Evolutionary conservation across 2,888 invertebrate species (phyloP), one percentile per base, ranked within the genome.

Genomic region (Sycophila texana): DNA sequence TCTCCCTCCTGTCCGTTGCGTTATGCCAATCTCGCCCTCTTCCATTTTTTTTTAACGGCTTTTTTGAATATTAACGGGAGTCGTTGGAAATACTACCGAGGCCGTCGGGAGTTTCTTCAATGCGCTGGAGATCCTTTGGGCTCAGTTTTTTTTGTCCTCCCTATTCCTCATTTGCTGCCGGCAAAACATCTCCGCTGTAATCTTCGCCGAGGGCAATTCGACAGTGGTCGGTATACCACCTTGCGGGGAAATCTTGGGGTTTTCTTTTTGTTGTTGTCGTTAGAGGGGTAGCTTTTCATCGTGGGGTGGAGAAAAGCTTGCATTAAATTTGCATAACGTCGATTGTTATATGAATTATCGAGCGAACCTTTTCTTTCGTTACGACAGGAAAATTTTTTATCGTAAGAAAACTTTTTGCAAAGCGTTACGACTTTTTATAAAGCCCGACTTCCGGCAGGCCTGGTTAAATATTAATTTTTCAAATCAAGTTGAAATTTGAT

Each of bases 61-160:
- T 47, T 67, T 47, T 47, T 47, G 57, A 49, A 71, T 71, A 60
- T 60, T 71, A 71, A 71, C 49, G 70, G 20, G 18, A 47, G 14
- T 5, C 58, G 16, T 22, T 20, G 47, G 47, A 0, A 49, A n/a
- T 16, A 16, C 18, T 18, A 20, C 4, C 57, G 22, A 20, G 39
- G n/a, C 22, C 60, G 10, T 20, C 26, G 53, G 16, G 51, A 16
- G n/a, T 53, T 53, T 53, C 53, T 53, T 53, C 16, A 30, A 7
- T 61, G 5, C 1, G 61, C 26, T 4, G n/a, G 18, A 13, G 39
- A 39, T 39, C 26, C 26, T 60, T 60, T 16, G n/a, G n/a, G 5
- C 49, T 67, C 66, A 51, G n/a, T n/a, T n/a, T 26, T 67, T 67
- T 67, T 53, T 67, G 16, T 26, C 20, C 26, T 12, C 39, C 20